phyloP scores from a whole-genome alignment of 53 echinoderm and acorn worm genomes.

The Stichopus horrens region DNA sequence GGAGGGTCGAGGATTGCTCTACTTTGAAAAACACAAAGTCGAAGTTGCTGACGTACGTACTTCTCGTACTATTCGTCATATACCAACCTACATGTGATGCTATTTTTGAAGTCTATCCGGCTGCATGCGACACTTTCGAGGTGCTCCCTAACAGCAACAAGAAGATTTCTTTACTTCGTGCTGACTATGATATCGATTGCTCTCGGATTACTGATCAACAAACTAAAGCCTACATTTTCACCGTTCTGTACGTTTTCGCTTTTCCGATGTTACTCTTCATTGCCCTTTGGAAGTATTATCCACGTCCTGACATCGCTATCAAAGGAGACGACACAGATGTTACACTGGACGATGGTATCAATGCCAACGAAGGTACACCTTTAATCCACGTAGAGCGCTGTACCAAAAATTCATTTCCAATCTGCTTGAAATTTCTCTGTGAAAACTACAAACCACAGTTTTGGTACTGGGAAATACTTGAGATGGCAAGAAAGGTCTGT shows the following conservation, averaged over 20 bases:
- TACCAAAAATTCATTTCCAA: neutral
- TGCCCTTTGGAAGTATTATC: constrained; percentile 18
- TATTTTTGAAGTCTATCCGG: constrained; percentile 50
- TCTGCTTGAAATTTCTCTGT: neutral
- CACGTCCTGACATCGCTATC: too few species aligned
- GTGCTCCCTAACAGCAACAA: neutral
- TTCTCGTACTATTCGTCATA: constrained; percentile 50
- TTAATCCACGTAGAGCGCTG: too few species aligned
- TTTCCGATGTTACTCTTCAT: constrained; percentile 52
- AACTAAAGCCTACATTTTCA: constrained; percentile 30
- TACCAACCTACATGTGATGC: constrained; percentile 46
- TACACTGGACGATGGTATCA: too few species aligned
- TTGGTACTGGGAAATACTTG: neutral
- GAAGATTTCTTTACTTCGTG: constrained; percentile 8
- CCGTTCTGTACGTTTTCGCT: constrained; percentile 50
- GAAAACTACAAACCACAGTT: neutral
- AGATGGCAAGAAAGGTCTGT: neutral
- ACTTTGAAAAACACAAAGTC: neutral
- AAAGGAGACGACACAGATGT: too few species aligned
- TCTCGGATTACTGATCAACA: neutral
- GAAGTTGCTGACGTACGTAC: neutral
- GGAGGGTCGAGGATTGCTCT: neutral
- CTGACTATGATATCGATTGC: constrained; percentile 60
- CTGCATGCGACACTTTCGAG: constrained; percentile 46
- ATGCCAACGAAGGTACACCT: too few species aligned